Base-by-base conservation (phyloP, 2,113 vertebrate species). In the Pachycephala philippinensis region DNA sequence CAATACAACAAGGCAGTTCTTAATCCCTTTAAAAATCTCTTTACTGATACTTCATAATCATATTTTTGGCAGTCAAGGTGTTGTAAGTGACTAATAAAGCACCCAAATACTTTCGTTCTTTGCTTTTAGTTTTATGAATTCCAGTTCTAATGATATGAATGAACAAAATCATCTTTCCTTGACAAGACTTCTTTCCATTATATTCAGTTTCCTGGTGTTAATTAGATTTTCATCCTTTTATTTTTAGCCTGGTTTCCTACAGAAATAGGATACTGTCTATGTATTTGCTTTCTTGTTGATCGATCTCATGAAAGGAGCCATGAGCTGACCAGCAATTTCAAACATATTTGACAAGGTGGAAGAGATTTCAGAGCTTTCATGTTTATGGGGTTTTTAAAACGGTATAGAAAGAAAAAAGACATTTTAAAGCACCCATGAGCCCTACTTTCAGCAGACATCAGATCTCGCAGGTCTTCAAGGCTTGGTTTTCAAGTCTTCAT, bases 21-120 rank as follows among this genome's bases (percentile, higher is more conserved):
- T 75, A 89, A 87, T 57, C 30, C 49, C 37, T 78, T 68, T 42
- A 42, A 94, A 93, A 94, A 82, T 63, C 10, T 81, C 11, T 81
- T 89, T 84, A 78, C 24, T 66, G 24, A n/a, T 80, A 30, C 9
- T 68, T 87, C 42, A 69, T 35, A 44, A 63, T 56, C 18, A 35
- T 75, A 33, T 45, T 60, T 87, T 79, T 59, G 79, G 49, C n/a
- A 91, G 31, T 35, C n/a, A 69, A 24, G 24, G 44, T 70, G 56
- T 37, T 76, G 30, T 21, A 83, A 72, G 15, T 45, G 63, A 42
- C 30, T 91, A 86, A 56, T 37, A 84, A 80, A 84, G 11, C 20
- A 71, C 14, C 9, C 53, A 74, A 80, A n/a, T 31, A 52, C 4
- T 57, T 56, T 44, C 0, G 0, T 20, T 83, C 49, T 76, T 88